Percentiles rank a stretch among this genome's conserved stretches.
These are phyloP conservation scores for sheep (Ovis aries) DNA, from an alignment of 2,113 vertebrate species.

Conservation along the genomic window ARS-UI_Ramb_v3.0 NC_056062.1:22780001-22780500, in stretches of 20 bases:
- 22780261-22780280: background rate
- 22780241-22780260: background rate
- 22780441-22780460: background rate
- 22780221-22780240: background rate
- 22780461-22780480: background rate
- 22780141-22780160: background rate
- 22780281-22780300: background rate
- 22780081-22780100: background rate
- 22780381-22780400: background rate
- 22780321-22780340: background rate
- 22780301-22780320: background rate
- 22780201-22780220: fast-evolving
- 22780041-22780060: background rate
- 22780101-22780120: too few relatives aligned
- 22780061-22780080: background rate
- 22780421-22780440: background rate
- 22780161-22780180: background rate
- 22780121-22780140: background rate
- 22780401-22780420: background rate
- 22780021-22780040: background rate
- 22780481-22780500: background rate
- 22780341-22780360: background rate
- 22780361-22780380: background rate
- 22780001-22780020: background rate
- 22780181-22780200: background rate